These are phyloP conservation scores for Phataginus tricuspis DNA, from an alignment of 2,797 vertebrate genomes.

Conservation along the genomic window DNA sequence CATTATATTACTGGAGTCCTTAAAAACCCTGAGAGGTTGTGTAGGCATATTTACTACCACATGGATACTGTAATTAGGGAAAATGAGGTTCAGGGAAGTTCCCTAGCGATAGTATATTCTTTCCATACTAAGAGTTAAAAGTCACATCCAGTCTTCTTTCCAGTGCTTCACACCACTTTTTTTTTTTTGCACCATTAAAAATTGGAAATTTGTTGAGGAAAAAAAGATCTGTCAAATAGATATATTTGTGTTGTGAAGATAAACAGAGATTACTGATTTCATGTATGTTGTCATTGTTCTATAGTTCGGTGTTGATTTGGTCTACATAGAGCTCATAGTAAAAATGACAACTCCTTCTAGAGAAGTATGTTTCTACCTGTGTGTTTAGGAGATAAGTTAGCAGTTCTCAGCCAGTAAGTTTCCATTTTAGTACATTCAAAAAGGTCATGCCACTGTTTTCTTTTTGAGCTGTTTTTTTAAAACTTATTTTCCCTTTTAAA, in stretches of 20 bases:
- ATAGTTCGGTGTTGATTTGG: neutral
- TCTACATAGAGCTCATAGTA: neutral
- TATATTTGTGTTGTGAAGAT: neutral
- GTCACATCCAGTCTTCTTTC: neutral
- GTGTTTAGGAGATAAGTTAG: neutral
- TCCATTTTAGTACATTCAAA: neutral
- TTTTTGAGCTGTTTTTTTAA: neutral
- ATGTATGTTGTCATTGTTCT: neutral
- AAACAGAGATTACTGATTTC: neutral
- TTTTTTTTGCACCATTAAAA: neutral
- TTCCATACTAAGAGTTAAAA: conserved; percentile 35
- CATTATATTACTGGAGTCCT: neutral
- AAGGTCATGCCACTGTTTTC: neutral
- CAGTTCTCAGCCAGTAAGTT: neutral
- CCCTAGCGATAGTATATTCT: neutral
- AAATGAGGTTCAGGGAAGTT: conserved; percentile 3
- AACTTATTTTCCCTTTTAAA: neutral
- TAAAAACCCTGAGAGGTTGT: neutral
- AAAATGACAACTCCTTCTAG: neutral
- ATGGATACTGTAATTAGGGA: conserved; percentile 29
- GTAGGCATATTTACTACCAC: neutral
- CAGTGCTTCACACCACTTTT: neutral
- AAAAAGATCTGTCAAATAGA: neutral
- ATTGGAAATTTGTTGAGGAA: neutral
- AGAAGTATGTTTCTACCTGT: neutral